phyloP scores from a whole-genome alignment of 2,888 invertebrate species.

The Ctena decussata region DNA sequence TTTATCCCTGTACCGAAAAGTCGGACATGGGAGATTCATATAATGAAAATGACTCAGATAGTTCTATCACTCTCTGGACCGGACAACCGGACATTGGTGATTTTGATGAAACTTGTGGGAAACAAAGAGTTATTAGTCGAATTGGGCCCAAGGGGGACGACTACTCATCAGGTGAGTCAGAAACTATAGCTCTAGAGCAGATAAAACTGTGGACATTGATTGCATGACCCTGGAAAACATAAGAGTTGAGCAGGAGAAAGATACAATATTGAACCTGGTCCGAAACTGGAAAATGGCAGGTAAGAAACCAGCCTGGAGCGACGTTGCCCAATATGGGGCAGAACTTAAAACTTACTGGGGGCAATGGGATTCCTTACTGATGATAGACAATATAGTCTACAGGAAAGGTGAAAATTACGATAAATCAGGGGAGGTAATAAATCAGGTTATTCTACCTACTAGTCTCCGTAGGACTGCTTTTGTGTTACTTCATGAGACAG shows the following conservation, averaged over 20 bases:
- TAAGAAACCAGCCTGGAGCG: neutral
- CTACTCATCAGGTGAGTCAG: no score
- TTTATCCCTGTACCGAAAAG: no score
- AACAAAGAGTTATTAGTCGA: no score
- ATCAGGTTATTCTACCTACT: neutral
- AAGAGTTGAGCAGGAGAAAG: neutral
- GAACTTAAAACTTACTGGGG: neutral
- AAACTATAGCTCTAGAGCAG: no score
- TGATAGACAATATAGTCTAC: neutral
- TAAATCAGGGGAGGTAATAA: neutral
- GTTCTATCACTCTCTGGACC: no score
- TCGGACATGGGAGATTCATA: no score
- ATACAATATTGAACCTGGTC: neutral
- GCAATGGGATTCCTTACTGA: neutral
- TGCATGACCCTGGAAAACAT: no score
- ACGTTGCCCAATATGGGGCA: neutral
- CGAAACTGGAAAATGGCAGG: neutral
- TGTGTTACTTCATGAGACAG: neutral
- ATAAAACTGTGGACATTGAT: no score
- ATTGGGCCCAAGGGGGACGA: no score
- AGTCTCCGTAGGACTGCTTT: neutral
- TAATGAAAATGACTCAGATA: no score
- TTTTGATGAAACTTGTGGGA: no score
- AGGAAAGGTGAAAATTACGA: neutral
- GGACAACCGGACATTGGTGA: no score